phyloP scores from a whole-genome alignment of 2,113 vertebrate species.

The Xiphorhynchus elegans region DNA sequence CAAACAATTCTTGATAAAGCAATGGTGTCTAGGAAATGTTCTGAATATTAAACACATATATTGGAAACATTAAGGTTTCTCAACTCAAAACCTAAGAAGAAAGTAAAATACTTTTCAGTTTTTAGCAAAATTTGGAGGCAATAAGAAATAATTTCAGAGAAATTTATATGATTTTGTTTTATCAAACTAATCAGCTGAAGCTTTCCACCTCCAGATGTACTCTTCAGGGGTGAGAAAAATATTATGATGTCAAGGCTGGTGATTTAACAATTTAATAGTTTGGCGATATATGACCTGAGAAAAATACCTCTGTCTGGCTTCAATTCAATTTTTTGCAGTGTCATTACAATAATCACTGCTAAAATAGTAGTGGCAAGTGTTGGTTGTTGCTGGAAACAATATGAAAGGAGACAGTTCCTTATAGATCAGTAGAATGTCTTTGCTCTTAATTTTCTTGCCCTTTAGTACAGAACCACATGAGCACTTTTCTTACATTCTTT shows the following conservation, averaged over 20 bases:
- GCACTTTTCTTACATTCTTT: background rate
- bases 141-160: background rate
- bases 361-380: background rate
- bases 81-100: background rate
- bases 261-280: background rate
- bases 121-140: background rate
- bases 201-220: background rate
- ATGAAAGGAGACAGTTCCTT: background rate
- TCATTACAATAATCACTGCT: background rate
- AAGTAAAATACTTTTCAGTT: background rate
- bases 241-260: background rate
- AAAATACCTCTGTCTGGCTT: background rate
- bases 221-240: background rate
- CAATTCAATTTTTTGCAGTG: background rate
- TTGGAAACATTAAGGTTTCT: background rate
- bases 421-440: background rate
- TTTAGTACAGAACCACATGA: background rate
- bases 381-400: accelerated
- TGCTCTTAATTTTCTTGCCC: background rate
- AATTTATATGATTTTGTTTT: background rate
- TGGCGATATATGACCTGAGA: background rate
- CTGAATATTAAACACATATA: background rate
- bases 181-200: background rate
- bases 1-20: background rate
- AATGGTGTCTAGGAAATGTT: background rate